Base-by-base conservation (phyloP, 2,888 invertebrate species). In the Ectemnius cavifrons region DNA sequence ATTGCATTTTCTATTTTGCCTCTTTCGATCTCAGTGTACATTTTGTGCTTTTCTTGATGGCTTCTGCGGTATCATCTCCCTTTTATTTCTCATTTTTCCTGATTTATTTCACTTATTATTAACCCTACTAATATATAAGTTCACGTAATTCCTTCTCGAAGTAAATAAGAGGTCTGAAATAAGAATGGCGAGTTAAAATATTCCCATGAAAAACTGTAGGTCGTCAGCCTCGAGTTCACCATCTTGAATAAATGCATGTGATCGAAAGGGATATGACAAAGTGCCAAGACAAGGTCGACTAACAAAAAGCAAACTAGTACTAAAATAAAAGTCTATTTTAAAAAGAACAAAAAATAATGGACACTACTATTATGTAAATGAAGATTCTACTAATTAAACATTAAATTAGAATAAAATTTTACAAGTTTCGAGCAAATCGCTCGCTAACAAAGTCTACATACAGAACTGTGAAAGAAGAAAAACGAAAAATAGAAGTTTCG, bases 121-220 rank as follows among this genome's bases (percentile, higher is more conserved):
- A 20, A 20, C 56, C 45, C 18, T 63, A 70, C 60, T 70, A 64
- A 70, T 63, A 37, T 63, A 37, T 64, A 60, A 59, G 67, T 37
- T 57, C 64, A 58, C 47, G n/a, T 47, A 46, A 28, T 58, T 18
- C 23, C 14, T 27, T 4, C 5, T 45, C 4, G 45, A 6, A 47
- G 2, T 58, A 57, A 13, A 27, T 20, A 14, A 28, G 27, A 49
- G 49, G 14, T 46, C 0, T 45, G 14, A 20, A 20, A n/a, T 16
- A 63, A 8, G 1, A 16, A 63, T 49, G n/a, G 63, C 4, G 56
- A 6, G 27, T 11, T 18, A 52, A 28, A 28, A 27, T 52, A 27
- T 11, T 47, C 8, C 27, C 56, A 16, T 3, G 23, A 23, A 23
- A 23, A 23, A 23, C 23, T 2, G 23, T 18, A 18, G 37, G 56